Conservation (phyloP, 1,140 invertebrate genomes). For the Thrips palmi region DNA sequence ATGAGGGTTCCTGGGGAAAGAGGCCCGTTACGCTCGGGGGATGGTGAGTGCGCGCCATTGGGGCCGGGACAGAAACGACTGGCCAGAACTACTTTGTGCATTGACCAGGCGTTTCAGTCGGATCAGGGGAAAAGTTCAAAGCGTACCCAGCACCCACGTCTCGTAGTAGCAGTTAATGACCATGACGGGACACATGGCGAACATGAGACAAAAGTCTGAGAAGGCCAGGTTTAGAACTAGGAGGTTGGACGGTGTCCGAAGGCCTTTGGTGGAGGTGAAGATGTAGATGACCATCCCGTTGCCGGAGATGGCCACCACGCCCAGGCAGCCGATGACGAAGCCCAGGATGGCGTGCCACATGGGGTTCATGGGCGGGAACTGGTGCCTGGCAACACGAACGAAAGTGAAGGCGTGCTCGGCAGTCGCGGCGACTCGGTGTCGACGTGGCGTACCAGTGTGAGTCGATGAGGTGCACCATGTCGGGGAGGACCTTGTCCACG, state of each 20-base stretch:
- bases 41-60: too few species aligned
- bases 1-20: slow-evolving; percentile 37
- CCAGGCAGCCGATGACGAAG: slow-evolving; percentile 50
- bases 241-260: slow-evolving; percentile 68
- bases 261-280: slow-evolving; percentile 52
- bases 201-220: slow-evolving; percentile 78
- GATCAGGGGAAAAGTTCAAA: too few species aligned
- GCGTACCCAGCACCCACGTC: slow-evolving; percentile 54
- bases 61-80: too few species aligned
- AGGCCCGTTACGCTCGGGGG: too few species aligned
- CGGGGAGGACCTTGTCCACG: slow-evolving; percentile 46
- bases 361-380: slow-evolving; percentile 57
- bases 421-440: background rate
- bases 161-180: slow-evolving; percentile 71
- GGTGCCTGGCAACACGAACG: slow-evolving; percentile 24
- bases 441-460: slow-evolving; percentile 36
- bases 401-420: background rate
- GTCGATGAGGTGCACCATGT: slow-evolving; percentile 55
- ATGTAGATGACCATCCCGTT: slow-evolving; percentile 78
- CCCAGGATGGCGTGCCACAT: slow-evolving; percentile 63
- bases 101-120: too few species aligned
- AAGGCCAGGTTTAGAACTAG: slow-evolving; percentile 72
- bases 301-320: slow-evolving; percentile 47
- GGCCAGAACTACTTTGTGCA: too few species aligned
- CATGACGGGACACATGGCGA: slow-evolving; percentile 63